Evolutionary conservation across 1,140 invertebrate genomes (phyloP).

Genomic region (Trichonephila clavata): DNA sequence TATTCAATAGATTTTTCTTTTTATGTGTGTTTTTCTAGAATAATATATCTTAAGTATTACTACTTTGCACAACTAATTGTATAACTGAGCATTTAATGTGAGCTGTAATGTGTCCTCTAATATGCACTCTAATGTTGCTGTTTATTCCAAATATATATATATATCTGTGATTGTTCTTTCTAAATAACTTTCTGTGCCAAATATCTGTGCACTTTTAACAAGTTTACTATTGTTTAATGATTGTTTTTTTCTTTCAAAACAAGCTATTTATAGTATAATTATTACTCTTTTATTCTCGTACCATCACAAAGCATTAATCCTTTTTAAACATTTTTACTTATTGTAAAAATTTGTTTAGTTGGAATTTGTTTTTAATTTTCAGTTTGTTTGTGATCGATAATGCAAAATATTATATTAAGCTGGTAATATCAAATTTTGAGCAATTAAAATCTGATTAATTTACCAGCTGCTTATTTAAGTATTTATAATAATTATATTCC

Average conservation of each 20-base stretch:
- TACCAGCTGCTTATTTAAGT: background rate
- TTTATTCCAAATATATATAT: background rate
- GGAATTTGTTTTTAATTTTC: too few relatives aligned
- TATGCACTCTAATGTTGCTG: slow-evolving; percentile 1
- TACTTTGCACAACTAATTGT: background rate
- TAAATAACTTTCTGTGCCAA: background rate
- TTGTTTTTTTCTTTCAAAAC: too few relatives aligned
- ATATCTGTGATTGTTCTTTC: background rate
- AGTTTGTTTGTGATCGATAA: too few relatives aligned
- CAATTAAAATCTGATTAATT: background rate
- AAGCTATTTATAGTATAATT: too few relatives aligned
- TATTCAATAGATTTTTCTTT: background rate
- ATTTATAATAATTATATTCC: background rate
- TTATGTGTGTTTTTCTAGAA: background rate
- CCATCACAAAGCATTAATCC: too few relatives aligned
- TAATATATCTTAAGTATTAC: background rate
- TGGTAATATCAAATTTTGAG: too few relatives aligned
- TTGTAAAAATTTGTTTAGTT: too few relatives aligned
- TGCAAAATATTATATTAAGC: too few relatives aligned
- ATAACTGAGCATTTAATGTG: slow-evolving; percentile 9
- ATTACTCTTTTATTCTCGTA: too few relatives aligned
- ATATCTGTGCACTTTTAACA: background rate
- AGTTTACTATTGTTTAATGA: background rate
- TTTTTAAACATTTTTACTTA: too few relatives aligned
- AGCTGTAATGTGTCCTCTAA: background rate